A percentile compares a stretch with the other conserved stretches of the same genome.
Evolutionary conservation across 1,140 invertebrate genomes (phyloP).

Genomic region (Solen grandis): DNA sequence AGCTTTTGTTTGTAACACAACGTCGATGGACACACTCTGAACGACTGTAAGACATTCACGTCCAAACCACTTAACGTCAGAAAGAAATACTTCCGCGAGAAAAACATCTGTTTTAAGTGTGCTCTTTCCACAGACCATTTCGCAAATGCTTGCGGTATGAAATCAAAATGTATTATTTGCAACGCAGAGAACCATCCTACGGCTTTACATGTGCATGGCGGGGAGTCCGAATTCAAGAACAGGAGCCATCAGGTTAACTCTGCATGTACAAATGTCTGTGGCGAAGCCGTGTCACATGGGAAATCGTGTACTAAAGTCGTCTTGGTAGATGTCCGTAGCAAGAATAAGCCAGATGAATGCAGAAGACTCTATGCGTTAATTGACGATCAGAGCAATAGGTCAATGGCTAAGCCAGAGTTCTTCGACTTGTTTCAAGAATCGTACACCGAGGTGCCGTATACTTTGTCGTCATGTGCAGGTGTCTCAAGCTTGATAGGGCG

Average conservation of each 20-base stretch:
- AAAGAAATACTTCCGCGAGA: neutral
- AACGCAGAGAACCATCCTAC: neutral
- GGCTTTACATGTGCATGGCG: conserved; percentile 2
- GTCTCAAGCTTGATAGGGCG: neutral
- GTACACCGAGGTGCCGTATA: neutral
- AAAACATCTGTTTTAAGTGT: neutral
- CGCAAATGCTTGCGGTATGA: neutral
- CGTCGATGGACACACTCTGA: neutral
- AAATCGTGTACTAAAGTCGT: conserved; percentile 1
- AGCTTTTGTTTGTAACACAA: neutral
- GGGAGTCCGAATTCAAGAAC: neutral
- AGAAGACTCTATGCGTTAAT: conserved; percentile 25
- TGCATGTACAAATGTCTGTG: neutral
- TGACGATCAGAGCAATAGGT: conserved; percentile 50
- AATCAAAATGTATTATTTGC: neutral
- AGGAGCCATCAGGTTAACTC: neutral
- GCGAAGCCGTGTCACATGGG: neutral
- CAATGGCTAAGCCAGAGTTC: conserved; percentile 36
- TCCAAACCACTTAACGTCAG: neutral
- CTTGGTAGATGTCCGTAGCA: neutral
- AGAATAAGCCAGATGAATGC: neutral
- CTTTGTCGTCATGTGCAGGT: conserved; percentile 14
- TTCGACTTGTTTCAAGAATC: conserved; percentile 9
- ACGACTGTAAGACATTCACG: neutral
- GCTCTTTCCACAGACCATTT: neutral